Evolutionary conservation across 2,113 vertebrate genomes (phyloP).

Genomic region (Proterorhinus semilunaris): DNA sequence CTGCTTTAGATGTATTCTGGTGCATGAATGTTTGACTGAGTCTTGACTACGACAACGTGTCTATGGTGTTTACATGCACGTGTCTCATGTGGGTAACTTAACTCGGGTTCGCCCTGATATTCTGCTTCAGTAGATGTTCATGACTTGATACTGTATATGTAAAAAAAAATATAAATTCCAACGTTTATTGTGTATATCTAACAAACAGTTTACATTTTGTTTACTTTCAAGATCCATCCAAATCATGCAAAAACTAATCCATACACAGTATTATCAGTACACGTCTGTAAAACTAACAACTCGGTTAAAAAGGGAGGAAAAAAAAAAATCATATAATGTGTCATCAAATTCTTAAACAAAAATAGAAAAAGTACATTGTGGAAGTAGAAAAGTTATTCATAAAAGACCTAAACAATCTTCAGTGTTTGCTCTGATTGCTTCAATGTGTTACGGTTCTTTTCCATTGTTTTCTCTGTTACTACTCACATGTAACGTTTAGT

Average conservation of each 20-base stretch:
- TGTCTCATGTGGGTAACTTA: not conserved
- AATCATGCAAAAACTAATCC: not conserved
- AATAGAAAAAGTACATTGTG: too few relatives aligned
- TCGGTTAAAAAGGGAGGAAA: not conserved
- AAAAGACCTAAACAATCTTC: too few relatives aligned
- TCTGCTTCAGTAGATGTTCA: too few relatives aligned
- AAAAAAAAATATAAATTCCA: not conserved
- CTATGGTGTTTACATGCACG: not conserved
- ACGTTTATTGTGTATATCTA: not conserved
- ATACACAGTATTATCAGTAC: not conserved
- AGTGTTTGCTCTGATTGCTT: too few relatives aligned
- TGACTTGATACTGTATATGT: too few relatives aligned
- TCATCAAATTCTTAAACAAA: not conserved
- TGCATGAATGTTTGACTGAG: too few relatives aligned
- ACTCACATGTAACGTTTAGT: too few relatives aligned
- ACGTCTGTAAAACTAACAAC: not conserved
- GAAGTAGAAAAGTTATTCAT: too few relatives aligned
- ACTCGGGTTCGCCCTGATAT: too few relatives aligned
- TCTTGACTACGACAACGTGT: too few relatives aligned
- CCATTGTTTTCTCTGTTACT: too few relatives aligned
- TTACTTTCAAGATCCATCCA: not conserved
- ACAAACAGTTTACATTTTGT: constrained; percentile 2
- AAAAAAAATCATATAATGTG: not conserved
- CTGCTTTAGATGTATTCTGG: not conserved
- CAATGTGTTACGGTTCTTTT: too few relatives aligned